Evolutionary conservation across 1,140 invertebrate species (phyloP), one percentile per base, ranked within the genome.

Genomic region (Drosophila pandora): DNA sequence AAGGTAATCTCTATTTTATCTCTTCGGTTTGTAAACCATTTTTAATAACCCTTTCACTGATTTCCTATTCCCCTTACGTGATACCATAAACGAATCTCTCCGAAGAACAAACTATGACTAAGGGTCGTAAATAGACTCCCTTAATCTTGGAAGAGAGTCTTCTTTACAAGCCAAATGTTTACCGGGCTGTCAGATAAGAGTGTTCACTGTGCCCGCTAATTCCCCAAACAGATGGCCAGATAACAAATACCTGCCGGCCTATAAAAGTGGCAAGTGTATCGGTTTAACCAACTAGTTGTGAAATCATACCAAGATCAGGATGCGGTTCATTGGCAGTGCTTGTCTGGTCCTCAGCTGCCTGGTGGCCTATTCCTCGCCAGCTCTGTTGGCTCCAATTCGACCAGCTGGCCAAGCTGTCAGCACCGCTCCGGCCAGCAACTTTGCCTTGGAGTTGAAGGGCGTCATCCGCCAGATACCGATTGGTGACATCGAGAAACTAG

Each of bases 401-500:
- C 0, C 6, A 3, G 17, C 30, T n/a, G 8, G 3, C 2, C 28
- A 12, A 21, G 54, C 73, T 43, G 32, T 25, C 30, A 4, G 23
- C 3, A 7, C 21, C 9, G 6, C 13, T 8, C 23, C 25, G 2
- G 7, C 41, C 21, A 70, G 23, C 25, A 83, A 78, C 25, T 79
- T 91, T 6, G 75, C 74, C n/a, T 52, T 88, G 41, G 83, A 91
- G 22, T 25, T 91, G 0, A 59, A 48, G 12, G 57, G 50, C 9
- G 17, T 91, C 5, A 47, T 76, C 17, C 61, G 53, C 0, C 58
- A 62, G 37, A 57, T 91, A 21, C 87, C 90, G 0, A 60, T 69
- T 0, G 61, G 65, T 8, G 56, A 69, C 13, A 63, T 91, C 0
- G 70, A 79, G 37, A 61, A 76, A 5, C 57, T 91, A n/a, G 61